Evolutionary conservation across 2,888 invertebrate species (phyloP), one percentile per base, ranked within the genome.

Genomic region (Hesperia comma): DNA sequence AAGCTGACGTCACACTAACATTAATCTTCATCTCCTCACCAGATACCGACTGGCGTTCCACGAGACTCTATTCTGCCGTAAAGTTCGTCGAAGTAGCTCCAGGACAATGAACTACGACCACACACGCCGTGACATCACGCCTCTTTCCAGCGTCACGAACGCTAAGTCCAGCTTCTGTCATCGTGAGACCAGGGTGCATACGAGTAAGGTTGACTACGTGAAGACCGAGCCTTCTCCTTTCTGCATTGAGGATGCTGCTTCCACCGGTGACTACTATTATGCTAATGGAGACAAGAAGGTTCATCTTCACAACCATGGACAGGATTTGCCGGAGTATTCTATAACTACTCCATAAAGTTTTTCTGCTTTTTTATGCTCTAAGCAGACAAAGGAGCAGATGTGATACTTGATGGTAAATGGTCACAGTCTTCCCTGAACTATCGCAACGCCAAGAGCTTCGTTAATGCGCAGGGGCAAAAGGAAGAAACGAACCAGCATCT

Each of bases 11-110:
- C 12, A 33, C 21, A n/a, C 14, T 41, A 40, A n/a, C 7, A 6
- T 21, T 19, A 40, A 40, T 26, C 12, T 17, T 40, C 32, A 21
- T 58, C 37, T 62, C 58, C 10, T 62, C 15, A 19, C 19, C 74
- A 95, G 96, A 74, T 98, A 97, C 87, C 94, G 97, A 14, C 91
- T 94, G 57, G 97, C 97, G 0, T 97, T 97, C 78, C 95, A 94
- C 73, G 95, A 96, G 79, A 95, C 96, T 0, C 88, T 97, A 69
- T 95, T 95, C 68, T 95, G 96, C 71, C 87, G 89, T 17, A 84
- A 83, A 37, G 78, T 79, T 14, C 85, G 83, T 0, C 87, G 66
- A n/a, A 60, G 90, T 26, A 92, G 90, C 71, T 90, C 87, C 19
- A 10, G 71, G 85, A 10, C 92, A 62, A 90, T 92, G 72, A 89